phyloP scores from a whole-genome alignment of 2,888 invertebrate genomes.

The Callosobruchus maculatus region DNA sequence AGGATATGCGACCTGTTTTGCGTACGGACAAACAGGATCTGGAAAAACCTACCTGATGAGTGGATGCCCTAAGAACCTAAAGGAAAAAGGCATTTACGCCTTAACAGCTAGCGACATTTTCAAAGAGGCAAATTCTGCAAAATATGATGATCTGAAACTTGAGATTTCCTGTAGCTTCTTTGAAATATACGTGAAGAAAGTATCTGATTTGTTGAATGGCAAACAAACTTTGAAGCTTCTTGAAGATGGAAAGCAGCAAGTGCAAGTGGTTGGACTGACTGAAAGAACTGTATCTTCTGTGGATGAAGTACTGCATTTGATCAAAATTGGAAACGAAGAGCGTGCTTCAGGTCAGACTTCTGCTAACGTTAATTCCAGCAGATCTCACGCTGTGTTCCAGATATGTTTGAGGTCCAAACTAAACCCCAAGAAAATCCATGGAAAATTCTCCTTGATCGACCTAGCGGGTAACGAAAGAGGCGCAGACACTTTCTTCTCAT shows the following conservation, averaged over 20 bases:
- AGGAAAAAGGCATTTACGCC: slow-evolving; percentile 95
- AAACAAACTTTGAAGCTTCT: slow-evolving; percentile 91
- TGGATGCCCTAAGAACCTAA: slow-evolving; percentile 87
- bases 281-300: slow-evolving; percentile 88
- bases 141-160: slow-evolving; percentile 80
- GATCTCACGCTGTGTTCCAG: slow-evolving; percentile 99
- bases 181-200: slow-evolving; percentile 98
- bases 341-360: slow-evolving; percentile 96
- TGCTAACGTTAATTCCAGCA: slow-evolving; percentile 95
- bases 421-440: slow-evolving; percentile 75
- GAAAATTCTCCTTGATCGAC: slow-evolving; percentile 98
- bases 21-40: slow-evolving; percentile 98
- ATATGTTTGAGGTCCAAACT: slow-evolving; percentile 75
- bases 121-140: slow-evolving; percentile 70
- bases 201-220: slow-evolving; percentile 82
- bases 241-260: slow-evolving; percentile 96
- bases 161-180: slow-evolving; percentile 94
- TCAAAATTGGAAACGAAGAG: slow-evolving; percentile 83
- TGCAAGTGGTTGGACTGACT: slow-evolving; percentile 93
- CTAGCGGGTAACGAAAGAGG: slow-evolving; percentile 96
- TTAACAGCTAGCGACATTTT: slow-evolving; percentile 96
- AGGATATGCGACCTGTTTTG: slow-evolving; percentile 99
- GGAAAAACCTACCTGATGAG: slow-evolving; percentile 99
- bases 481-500: slow-evolving; percentile 94
- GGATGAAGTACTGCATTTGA: slow-evolving; percentile 88